A percentile compares a stretch with the other conserved stretches of the same genome.
These are phyloP conservation scores for Neosilurus hyrtlii DNA, from an alignment of 2,797 vertebrate species.

Conservation along the genomic window DNA sequence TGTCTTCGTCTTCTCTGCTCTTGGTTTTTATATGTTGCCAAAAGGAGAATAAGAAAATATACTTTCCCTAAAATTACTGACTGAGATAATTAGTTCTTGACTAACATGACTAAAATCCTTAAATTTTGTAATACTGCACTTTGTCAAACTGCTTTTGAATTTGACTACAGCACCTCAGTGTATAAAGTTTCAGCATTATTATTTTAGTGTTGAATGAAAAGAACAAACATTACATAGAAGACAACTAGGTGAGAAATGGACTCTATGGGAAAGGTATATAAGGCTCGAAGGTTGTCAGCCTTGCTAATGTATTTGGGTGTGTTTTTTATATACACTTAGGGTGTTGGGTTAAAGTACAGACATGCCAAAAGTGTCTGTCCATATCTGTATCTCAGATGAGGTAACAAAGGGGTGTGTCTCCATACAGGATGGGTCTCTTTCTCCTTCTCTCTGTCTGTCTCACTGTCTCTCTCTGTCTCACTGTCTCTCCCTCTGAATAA, in stretches of 20 bases:
- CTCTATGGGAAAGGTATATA: slow-evolving; percentile 19
- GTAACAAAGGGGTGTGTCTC: slow-evolving; percentile 90
- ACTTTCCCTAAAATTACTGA: background rate
- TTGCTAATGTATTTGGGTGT: background rate
- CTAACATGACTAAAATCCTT: background rate
- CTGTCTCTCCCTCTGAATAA: slow-evolving; percentile 70
- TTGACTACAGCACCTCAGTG: background rate
- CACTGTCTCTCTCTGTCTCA: slow-evolving; percentile 19
- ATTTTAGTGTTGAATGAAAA: background rate
- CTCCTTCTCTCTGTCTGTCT: slow-evolving; percentile 21
- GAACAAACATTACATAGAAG: background rate
- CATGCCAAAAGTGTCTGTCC: slow-evolving; percentile 89
- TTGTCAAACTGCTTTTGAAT: background rate
- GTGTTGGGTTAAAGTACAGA: slow-evolving; percentile 80
- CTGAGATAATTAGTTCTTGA: background rate
- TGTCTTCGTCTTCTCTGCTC: background rate
- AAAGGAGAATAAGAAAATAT: background rate
- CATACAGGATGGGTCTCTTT: slow-evolving; percentile 70
- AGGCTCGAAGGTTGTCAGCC: background rate
- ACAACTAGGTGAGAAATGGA: slow-evolving; percentile 15
- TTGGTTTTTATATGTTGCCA: background rate
- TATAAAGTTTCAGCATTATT: background rate
- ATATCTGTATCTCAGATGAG: slow-evolving; percentile 94
- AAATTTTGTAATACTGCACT: background rate
- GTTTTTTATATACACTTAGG: slow-evolving; percentile 70